Conservation (phyloP, 1,140 invertebrate species). For the Brachionus rotundiformis region DNA sequence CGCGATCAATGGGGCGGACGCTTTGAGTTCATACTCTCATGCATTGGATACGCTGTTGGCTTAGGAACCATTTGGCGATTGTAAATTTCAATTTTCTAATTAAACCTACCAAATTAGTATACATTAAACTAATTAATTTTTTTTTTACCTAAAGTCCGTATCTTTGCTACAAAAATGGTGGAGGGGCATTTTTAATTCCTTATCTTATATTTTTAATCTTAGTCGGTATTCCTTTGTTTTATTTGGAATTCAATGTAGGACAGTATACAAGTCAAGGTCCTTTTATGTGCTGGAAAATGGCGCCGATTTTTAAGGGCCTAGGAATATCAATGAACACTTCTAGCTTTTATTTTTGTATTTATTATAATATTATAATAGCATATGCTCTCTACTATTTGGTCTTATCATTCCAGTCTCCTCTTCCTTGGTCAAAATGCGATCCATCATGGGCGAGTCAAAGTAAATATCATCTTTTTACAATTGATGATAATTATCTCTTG, state of each 20-base stretch:
- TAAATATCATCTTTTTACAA: not conserved
- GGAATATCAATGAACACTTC: slow-evolving; percentile 53
- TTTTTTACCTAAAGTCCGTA: slow-evolving; percentile 51
- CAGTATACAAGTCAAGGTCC: slow-evolving; percentile 65
- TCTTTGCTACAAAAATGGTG: slow-evolving; percentile 53
- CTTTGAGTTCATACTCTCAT: slow-evolving; percentile 57
- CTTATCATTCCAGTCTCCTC: slow-evolving; percentile 78
- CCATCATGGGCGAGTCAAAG: slow-evolving; percentile 70
- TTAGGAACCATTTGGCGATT: slow-evolving; percentile 88
- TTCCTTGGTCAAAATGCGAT: slow-evolving; percentile 80
- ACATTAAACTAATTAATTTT: not conserved
- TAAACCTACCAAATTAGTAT: not conserved
- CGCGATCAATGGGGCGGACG: slow-evolving; percentile 69
- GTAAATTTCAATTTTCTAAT: not conserved
- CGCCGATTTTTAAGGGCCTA: slow-evolving; percentile 61
- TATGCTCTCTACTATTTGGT: slow-evolving; percentile 91
- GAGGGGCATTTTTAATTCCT: slow-evolving; percentile 67
- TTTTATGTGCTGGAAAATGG: slow-evolving; percentile 64
- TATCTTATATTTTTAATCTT: slow-evolving; percentile 68
- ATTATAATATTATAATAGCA: slow-evolving; percentile 91
- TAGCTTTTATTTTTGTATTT: slow-evolving; percentile 66
- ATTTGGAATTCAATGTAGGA: slow-evolving; percentile 65
- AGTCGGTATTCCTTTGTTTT: slow-evolving; percentile 67
- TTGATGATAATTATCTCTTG: too few relatives aligned
- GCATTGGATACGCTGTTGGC: slow-evolving; percentile 79